Base-by-base conservation (phyloP, 2,888 invertebrate genomes). In the Philopedon plagiatum region DNA sequence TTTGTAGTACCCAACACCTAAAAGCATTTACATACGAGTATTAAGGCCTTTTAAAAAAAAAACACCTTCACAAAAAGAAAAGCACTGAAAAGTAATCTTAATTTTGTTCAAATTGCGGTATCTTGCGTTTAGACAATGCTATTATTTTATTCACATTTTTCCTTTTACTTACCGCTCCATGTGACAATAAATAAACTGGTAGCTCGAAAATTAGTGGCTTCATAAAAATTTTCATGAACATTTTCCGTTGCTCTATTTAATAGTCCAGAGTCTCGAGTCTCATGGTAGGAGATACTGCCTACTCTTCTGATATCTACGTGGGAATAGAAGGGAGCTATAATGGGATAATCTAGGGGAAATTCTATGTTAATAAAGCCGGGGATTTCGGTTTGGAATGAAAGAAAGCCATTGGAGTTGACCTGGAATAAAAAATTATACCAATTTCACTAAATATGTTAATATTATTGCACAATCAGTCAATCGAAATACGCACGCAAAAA, bases 391-490 rank as follows among this genome's bases (percentile, higher is more conserved):
- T 93, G 89, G 83, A 98, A 97, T 5, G 97, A 94, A 32, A 98
- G 84, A 13, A 97, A 89, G 51, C 98, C 98, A 86, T 95, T 96
- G 81, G 92, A 92, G 85, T 97, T 97, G 69, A 98, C 92, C 98
- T 98, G 87, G 18, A 75, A 69, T 1, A 67, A 44, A 15, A 21
- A 32, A 37, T 49, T 13, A 23, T 23, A n/a, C n/a, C n/a, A n/a
- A n/a, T n/a, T n/a, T n/a, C n/a, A n/a, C n/a, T n/a, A n/a, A n/a
- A n/a, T n/a, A n/a, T n/a, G n/a, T n/a, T n/a, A n/a, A n/a, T n/a
- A n/a, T n/a, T n/a, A n/a, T n/a, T n/a, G n/a, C n/a, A n/a, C n/a
- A n/a, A n/a, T n/a, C n/a, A n/a, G n/a, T n/a, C n/a, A n/a, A n/a
- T n/a, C n/a, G n/a, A n/a, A n/a, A n/a, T n/a, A n/a, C n/a, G n/a